Base-by-base conservation (phyloP, 2,888 invertebrate species). In the Anodontia alba region DNA sequence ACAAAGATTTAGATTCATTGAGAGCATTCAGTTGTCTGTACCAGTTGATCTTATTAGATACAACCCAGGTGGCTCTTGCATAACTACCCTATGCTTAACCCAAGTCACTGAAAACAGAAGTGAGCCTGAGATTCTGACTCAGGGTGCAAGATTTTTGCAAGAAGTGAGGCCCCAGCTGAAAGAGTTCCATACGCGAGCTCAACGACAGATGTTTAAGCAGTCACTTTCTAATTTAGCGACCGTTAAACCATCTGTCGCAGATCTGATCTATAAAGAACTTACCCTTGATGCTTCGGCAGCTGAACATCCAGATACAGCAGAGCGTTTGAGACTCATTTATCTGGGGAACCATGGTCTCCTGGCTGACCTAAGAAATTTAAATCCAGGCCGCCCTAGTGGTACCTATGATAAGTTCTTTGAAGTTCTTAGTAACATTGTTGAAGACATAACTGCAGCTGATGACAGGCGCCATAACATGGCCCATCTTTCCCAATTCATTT, bases 291-390 rank as follows among this genome's bases (percentile, higher is more conserved):
- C n/a, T n/a, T 57, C 81, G 29, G 68, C 36, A 26, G 57, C 68
- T 17, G 17, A 51, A 20, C 46, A 81, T 42, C 79, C 77, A 36
- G 81, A 49, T 2, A 77, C 43, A 15, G 74, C 72, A 15, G 49
- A 76, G 38, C 36, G 78, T 38, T 33, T 85, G 20, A 42, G 66
- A 23, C 10, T 82, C 54, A 82, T 85, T 36, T 73, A 38, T 17
- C 38, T 78, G 15, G 75, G 82, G 12, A 82, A 82, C 68, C 33
- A 54, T 20, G 86, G 82, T n/a, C 69, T 83, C n/a, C 15, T 81
- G 8, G n/a, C 43, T 38, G 75, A 81, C 70, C n/a, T 78, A 17
- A 36, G 76, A 42, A 17, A 74, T 7, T 31, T 83, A 17, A 80
- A 83, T 46, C 29, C 72, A 36, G 83, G 83, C 12, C 62, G 80